Conservation (phyloP, 2,113 vertebrate species). For the Muscicapa adusta region DNA sequence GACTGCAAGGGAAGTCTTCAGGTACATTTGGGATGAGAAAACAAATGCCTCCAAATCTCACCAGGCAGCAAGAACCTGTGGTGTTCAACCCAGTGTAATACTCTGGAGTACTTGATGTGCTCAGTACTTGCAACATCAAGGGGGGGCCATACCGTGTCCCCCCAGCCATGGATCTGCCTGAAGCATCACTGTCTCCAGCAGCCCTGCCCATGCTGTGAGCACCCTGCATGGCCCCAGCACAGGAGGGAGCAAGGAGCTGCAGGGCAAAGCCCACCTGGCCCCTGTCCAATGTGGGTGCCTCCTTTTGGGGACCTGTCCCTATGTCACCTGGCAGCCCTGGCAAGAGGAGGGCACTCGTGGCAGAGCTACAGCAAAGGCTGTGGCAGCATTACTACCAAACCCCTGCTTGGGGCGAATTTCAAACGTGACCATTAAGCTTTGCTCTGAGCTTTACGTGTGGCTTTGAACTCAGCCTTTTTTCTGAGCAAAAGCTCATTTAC, state of each 20-base stretch:
- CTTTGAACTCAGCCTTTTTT: neutral
- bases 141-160: neutral
- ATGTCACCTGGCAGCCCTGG: accelerated
- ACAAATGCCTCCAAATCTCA: neutral
- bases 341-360: neutral
- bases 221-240: accelerated
- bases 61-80: accelerated
- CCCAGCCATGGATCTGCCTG: neutral
- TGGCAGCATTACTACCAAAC: neutral
- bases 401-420: conserved; percentile 1
- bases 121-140: neutral
- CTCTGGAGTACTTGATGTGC: neutral
- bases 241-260: neutral
- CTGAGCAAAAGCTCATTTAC: neutral
- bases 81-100: neutral
- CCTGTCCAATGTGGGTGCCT: accelerated
- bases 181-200: accelerated
- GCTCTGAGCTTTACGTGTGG: neutral
- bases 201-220: neutral
- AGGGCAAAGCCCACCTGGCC: neutral
- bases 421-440: neutral
- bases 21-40: neutral
- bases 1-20: neutral
- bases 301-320: accelerated
- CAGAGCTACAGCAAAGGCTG: neutral